Base-by-base conservation (phyloP, 2,797 vertebrate species). In the Rhadinocentrus ornatus region DNA sequence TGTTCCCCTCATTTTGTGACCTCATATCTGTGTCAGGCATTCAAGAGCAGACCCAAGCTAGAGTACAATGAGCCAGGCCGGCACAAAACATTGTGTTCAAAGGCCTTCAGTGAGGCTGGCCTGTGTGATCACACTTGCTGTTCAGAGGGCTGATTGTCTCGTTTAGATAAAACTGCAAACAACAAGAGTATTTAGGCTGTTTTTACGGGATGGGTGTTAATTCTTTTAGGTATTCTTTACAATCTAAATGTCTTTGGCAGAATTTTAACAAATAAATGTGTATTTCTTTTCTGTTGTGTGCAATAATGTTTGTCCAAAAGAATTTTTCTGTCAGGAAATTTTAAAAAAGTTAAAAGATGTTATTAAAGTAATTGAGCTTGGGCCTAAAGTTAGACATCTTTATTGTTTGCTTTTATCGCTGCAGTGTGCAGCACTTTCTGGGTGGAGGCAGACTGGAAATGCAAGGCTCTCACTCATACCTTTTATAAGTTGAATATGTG, bases 1-100 rank as follows among this genome's bases (percentile, higher is more conserved):
- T 71, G 67, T 64, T 65, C 56, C 10, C 52, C 63, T 74, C 61
- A 55, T 60, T 64, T 71, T 70, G 69, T 88, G 89, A 92, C 86
- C 85, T 92, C 90, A 88, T 91, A 88, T 90, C 69, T 89, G 82
- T 86, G 80, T 88, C 82, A 76, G 76, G 79, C 77, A 74, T 70
- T 70, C 66, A 68, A 52, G 71, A 31, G 66, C 31, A 22, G 69
- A 73, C 74, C 13, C 53, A 55, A 61, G 52, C 62, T 35, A 9
- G 61, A 73, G 77, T 75, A 69, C 75, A 84, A 84, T 71, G 83
- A 83, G 69, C 69, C 71, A 56, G 64, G 69, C 74, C 15, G 77
- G 86, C 77, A 86, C 83, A 78, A 78, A 89, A 80, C 77, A 69
- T 66, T 31, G 62, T 56, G 72, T 78, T 88, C 72, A 86, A 57